Evolutionary conservation across 2,888 invertebrate species (phyloP).

Genomic region (Phlogophora meticulosa): DNA sequence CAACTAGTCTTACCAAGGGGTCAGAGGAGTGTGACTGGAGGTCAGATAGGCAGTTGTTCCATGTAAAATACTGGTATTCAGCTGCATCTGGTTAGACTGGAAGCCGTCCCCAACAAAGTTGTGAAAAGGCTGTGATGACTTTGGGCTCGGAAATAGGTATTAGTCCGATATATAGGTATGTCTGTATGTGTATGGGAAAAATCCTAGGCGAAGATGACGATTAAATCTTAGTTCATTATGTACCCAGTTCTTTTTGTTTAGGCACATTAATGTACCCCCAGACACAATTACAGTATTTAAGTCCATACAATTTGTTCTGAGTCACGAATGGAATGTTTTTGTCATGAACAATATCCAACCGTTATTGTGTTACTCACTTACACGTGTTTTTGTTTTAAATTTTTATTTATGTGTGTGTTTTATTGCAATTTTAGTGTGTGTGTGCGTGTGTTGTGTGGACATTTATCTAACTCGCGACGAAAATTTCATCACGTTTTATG

Average conservation of each 20-base stretch:
- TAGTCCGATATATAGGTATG: no score
- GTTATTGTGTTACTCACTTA: constrained; percentile 58
- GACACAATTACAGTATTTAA: constrained; percentile 41
- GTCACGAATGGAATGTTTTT: constrained; percentile 61
- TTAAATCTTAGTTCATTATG: not conserved
- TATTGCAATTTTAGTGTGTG: constrained; percentile 43
- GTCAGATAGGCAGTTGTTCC: no score
- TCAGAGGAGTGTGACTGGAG: no score
- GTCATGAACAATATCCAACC: constrained; percentile 47
- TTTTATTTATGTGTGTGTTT: constrained; percentile 51
- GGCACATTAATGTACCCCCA: constrained; percentile 12
- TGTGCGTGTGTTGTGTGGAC: constrained; percentile 55
- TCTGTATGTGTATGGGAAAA: no score
- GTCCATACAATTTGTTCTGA: constrained; percentile 58
- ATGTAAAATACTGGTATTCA: no score
- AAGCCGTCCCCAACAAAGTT: not conserved
- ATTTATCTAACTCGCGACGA: constrained; percentile 42
- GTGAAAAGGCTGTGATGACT: not conserved
- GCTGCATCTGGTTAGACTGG: no score
- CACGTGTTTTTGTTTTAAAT: constrained; percentile 54
- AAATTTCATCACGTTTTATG: constrained; percentile 13
- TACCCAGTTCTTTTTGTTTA: constrained; percentile 10
- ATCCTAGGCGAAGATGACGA: no score
- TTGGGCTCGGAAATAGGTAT: not conserved
- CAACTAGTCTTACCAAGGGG: no score